A percentile compares a stretch with the other conserved stretches of the same genome.
phyloP scores from a whole-genome alignment of 1,140 invertebrate genomes.

The Lordiphosa collinella region DNA sequence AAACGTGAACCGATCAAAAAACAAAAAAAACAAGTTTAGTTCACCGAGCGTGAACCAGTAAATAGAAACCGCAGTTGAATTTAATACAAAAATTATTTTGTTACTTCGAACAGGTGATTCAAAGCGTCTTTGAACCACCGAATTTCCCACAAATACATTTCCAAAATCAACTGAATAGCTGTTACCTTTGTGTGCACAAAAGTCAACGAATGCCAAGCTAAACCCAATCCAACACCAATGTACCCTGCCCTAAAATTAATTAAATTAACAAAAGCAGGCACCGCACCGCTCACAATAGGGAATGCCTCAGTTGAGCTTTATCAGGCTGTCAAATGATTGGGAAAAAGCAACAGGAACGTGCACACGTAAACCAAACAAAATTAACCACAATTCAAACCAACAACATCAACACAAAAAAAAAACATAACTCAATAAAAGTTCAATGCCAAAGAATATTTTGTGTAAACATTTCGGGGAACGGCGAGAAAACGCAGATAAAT shows the following conservation, averaged over 20 bases:
- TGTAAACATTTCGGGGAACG: conserved; percentile 29
- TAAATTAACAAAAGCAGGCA: conserved; percentile 48
- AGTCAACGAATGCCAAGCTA: too few relatives aligned
- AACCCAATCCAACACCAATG: neutral
- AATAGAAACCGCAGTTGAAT: too few relatives aligned
- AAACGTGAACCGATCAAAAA: too few relatives aligned
- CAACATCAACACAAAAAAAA: conserved; percentile 18
- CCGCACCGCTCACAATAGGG: neutral
- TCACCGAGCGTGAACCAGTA: too few relatives aligned
- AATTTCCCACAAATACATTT: too few relatives aligned
- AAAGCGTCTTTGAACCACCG: too few relatives aligned
- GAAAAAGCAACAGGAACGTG: too few relatives aligned
- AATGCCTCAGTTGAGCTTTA: conserved; percentile 10
- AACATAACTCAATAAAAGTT: conserved; percentile 62
- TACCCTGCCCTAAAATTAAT: conserved; percentile 30
- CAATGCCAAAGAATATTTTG: conserved; percentile 33
- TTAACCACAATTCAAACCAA: conserved; percentile 50
- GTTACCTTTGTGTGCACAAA: too few relatives aligned
- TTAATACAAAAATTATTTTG: too few relatives aligned
- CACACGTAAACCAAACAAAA: conserved; percentile 36
- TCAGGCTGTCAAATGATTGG: conserved; percentile 1
- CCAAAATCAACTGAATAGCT: too few relatives aligned
- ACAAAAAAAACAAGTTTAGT: too few relatives aligned
- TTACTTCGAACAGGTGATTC: too few relatives aligned
- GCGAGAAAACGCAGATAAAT: conserved; percentile 42